Evolutionary conservation across 2,888 invertebrate genomes (phyloP).

Genomic region (Romanomermis culicivorax): DNA sequence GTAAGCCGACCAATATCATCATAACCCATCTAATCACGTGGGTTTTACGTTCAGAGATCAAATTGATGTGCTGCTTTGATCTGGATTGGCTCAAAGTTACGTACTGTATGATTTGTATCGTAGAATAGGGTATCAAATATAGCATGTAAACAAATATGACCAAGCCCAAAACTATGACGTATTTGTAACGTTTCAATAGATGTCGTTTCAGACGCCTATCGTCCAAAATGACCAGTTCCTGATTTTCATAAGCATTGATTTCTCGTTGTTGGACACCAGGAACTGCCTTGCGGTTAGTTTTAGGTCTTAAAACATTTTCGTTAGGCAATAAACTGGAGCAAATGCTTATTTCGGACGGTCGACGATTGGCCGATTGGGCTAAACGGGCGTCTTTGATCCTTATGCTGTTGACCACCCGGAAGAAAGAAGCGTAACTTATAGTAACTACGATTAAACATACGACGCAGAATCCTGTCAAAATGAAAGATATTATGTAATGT

Average conservation of each 20-base stretch:
- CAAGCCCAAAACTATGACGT: constrained; percentile 19
- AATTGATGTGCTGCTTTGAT: not conserved
- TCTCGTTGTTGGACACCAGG: too few relatives aligned
- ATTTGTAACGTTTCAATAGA: constrained; percentile 15
- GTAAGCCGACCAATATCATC: constrained; percentile 2
- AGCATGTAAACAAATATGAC: constrained; percentile 18
- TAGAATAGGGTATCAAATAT: constrained; percentile 15
- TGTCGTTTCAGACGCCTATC: not conserved
- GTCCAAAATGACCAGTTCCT: not conserved
- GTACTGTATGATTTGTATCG: not conserved
- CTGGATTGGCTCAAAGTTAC: not conserved
- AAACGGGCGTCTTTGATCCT: constrained; percentile 12
- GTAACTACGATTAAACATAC: constrained; percentile 16
- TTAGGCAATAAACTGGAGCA: too few relatives aligned
- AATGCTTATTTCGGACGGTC: not conserved
- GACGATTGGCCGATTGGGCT: not conserved
- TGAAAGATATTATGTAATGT: not conserved
- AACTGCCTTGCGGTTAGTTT: too few relatives aligned
- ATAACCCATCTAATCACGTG: not conserved
- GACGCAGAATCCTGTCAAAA: constrained; percentile 15
- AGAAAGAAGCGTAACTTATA: constrained; percentile 15
- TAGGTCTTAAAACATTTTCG: too few relatives aligned
- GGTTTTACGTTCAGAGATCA: too few relatives aligned
- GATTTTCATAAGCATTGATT: too few relatives aligned
- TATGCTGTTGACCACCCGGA: constrained; percentile 15